A percentile compares a stretch with the other conserved stretches of the same genome.
phyloP scores from a whole-genome alignment of 2,113 vertebrate genomes.

The Megaptera novaeangliae region DNA sequence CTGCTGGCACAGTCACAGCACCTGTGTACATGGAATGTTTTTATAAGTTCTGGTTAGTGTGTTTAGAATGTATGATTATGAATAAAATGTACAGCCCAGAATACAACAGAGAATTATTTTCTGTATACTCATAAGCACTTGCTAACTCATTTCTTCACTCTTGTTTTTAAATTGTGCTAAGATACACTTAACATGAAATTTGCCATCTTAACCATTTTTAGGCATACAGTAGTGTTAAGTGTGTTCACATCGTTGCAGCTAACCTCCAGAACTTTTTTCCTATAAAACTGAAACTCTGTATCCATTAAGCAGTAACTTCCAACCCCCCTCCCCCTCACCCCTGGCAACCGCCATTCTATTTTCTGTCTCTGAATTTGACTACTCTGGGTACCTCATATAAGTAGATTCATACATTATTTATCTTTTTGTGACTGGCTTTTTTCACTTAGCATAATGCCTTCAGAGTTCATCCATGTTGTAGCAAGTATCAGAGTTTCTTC shows the following conservation, averaged over 20 bases:
- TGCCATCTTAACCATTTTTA: not conserved
- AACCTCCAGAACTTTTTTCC: not conserved
- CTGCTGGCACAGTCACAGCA: not conserved
- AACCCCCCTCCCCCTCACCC: too few relatives aligned
- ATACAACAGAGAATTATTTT: not conserved
- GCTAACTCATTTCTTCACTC: not conserved
- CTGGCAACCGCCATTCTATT: not conserved
- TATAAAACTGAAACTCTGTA: not conserved
- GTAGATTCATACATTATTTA: not conserved
- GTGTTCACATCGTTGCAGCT: not conserved
- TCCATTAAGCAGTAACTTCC: not conserved
- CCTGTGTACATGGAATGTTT: not conserved
- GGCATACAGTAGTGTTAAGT: not conserved
- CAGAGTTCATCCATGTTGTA: not conserved
- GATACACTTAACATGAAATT: not conserved
- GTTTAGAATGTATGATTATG: not conserved
- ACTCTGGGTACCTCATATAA: not conserved
- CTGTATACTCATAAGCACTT: not conserved
- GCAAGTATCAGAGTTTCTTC: not conserved
- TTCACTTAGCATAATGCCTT: not conserved
- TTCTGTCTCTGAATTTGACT: not conserved
- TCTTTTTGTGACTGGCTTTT: not conserved
- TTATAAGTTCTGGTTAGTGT: not conserved
- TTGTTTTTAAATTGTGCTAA: not conserved
- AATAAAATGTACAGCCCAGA: not conserved